A percentile compares a stretch with the other conserved stretches of the same genome.
Conservation (phyloP, 2,888 invertebrate species). For the Drosophila testacea region DNA sequence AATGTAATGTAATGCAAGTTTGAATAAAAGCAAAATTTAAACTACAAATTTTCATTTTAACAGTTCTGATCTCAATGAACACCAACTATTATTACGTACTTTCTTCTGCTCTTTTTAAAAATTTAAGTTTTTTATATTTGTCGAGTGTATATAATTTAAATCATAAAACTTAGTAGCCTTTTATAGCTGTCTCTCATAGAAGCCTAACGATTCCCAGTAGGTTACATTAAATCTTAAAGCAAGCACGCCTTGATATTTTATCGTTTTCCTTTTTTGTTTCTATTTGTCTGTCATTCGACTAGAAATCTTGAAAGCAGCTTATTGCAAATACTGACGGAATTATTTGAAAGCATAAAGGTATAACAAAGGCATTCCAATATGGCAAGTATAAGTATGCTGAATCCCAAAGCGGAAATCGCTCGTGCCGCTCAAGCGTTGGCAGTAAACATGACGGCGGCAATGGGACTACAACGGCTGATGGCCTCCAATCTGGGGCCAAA, state of each 20-base stretch:
- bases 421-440: slow-evolving; percentile 97
- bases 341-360: not conserved
- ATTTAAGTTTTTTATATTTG: not conserved
- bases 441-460: slow-evolving; percentile 98
- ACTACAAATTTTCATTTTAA: no score
- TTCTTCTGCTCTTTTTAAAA: not conserved
- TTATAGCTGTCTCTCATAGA: not conserved
- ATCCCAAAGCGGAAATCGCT: slow-evolving; percentile 99
- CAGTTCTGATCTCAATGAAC: no score
- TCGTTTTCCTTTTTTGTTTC: not conserved
- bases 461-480: slow-evolving; percentile 99
- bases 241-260: slow-evolving; percentile 1
- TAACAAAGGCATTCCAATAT: slow-evolving; percentile 85
- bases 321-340: not conserved
- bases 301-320: slow-evolving; percentile 6
- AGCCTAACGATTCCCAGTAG: no score
- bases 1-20: no score
- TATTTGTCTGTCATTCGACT: slow-evolving; percentile 1
- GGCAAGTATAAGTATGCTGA: slow-evolving; percentile 96
- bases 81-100: not conserved
- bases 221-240: not conserved
- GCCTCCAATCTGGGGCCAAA: slow-evolving; percentile 99
- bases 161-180: not conserved
- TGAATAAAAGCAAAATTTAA: no score
- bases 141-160: not conserved